Percentiles rank a stretch among this genome's conserved stretches.
Evolutionary conservation across 2,888 invertebrate genomes (phyloP).

Genomic region (Stegophylla sp.): DNA sequence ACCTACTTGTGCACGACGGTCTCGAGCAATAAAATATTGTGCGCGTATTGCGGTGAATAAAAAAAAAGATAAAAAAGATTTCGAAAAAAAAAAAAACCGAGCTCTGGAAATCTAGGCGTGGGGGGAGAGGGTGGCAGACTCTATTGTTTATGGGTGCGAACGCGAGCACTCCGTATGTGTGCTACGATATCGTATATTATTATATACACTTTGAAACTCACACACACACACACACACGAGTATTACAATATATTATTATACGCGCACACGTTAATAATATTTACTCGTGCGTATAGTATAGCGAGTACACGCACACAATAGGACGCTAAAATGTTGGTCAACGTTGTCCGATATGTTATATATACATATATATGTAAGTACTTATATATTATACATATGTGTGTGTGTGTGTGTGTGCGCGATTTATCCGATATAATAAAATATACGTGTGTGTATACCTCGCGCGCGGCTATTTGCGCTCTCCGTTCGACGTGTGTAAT

Average conservation of each 20-base stretch:
- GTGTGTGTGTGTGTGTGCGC: neutral
- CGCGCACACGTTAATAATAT: neutral
- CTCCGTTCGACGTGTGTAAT: constrained; percentile 17
- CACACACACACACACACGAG: too few relatives aligned
- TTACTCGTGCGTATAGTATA: neutral
- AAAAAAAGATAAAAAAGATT: neutral
- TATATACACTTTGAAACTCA: too few relatives aligned
- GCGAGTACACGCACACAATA: too few relatives aligned
- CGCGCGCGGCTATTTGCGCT: neutral
- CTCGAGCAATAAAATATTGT: constrained; percentile 14
- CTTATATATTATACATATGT: neutral
- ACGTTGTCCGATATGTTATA: neutral
- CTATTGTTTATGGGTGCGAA: constrained; percentile 29
- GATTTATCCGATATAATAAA: constrained; percentile 42
- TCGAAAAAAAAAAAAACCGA: neutral
- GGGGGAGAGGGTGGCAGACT: neutral
- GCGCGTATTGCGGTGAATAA: neutral
- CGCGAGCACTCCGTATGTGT: constrained; percentile 13
- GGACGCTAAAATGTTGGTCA: constrained; percentile 42
- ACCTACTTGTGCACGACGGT: too few relatives aligned
- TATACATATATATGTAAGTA: too few relatives aligned
- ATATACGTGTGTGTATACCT: neutral
- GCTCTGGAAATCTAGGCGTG: neutral
- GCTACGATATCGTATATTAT: too few relatives aligned
- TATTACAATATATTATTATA: too few relatives aligned